Conservation (phyloP, 2,113 vertebrate genomes). For the Ovis canadensis region DNA sequence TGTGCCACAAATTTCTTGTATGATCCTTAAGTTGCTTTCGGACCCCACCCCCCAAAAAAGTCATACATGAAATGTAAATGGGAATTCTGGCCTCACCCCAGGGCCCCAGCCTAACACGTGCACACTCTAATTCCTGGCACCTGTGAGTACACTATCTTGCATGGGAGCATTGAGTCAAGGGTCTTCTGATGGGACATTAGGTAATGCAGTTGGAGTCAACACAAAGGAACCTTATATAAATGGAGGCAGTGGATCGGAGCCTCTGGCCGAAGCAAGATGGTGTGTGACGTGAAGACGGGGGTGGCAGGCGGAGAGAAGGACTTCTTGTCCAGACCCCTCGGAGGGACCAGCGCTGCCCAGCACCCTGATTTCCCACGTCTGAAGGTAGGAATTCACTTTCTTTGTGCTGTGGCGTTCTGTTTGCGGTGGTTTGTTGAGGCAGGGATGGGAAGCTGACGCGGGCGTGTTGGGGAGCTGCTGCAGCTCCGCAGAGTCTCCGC, state of each 20-base stretch:
- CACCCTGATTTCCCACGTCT: not conserved
- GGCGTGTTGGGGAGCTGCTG: not conserved
- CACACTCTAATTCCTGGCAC: rapidly evolving
- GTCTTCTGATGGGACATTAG: rapidly evolving
- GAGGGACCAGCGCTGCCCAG: rapidly evolving
- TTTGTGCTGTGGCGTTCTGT: not conserved
- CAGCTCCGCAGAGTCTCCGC: rapidly evolving
- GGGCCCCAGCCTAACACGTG: not conserved
- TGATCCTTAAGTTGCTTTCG: not conserved
- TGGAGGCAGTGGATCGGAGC: rapidly evolving
- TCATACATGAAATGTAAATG: not conserved
- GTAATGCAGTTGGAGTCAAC: rapidly evolving
- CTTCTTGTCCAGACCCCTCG: rapidly evolving
- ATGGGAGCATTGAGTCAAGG: rapidly evolving
- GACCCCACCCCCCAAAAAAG: not conserved
- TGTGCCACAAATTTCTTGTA: not conserved
- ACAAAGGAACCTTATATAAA: rapidly evolving
- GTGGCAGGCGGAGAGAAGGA: rapidly evolving
- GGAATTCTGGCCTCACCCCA: not conserved
- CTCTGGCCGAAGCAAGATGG: rapidly evolving
- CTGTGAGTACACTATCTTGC: rapidly evolving
- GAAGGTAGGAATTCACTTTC: not conserved
- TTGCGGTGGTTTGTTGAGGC: not conserved
- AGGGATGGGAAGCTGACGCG: not conserved
- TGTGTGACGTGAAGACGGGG: rapidly evolving